Percentiles rank a stretch among this genome's conserved stretches.
phyloP scores from a whole-genome alignment of 2,888 invertebrate species.

The Polymixis flavicincta region DNA sequence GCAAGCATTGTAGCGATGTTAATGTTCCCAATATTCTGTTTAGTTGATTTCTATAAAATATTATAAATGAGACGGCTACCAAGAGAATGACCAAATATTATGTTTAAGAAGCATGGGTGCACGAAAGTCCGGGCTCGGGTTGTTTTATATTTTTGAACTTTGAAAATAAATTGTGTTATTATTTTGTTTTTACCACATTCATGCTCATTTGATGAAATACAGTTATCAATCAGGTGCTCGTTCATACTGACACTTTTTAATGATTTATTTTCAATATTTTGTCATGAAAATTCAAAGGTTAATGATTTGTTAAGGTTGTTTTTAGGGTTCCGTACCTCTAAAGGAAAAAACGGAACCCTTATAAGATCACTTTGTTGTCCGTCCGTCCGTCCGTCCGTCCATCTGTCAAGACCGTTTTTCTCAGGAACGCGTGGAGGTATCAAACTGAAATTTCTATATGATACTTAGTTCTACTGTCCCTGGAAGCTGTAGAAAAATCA shows the following conservation, averaged over 20 bases:
- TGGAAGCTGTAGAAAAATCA: too few relatives aligned
- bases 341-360: too few relatives aligned
- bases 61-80: slow-evolving; percentile 90
- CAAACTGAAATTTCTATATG: too few relatives aligned
- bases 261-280: too few relatives aligned
- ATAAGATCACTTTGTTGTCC: too few relatives aligned
- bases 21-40: slow-evolving; percentile 88
- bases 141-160: slow-evolving; percentile 1
- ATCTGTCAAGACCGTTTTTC: too few relatives aligned
- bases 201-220: background rate
- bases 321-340: too few relatives aligned
- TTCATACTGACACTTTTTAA: background rate
- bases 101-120: slow-evolving; percentile 73
- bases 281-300: background rate
- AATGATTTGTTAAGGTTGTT: background rate
- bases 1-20: slow-evolving; percentile 85
- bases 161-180: too few relatives aligned
- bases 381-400: too few relatives aligned
- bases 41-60: slow-evolving; percentile 91
- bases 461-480: too few relatives aligned
- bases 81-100: slow-evolving; percentile 89
- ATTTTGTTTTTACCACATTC: background rate
- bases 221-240: background rate
- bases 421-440: too few relatives aligned
- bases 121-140: slow-evolving; percentile 71